These are phyloP conservation scores for Dendrocincla tyrannina DNA, from an alignment of 2,797 vertebrate genomes.

Conservation along the genomic window DNA sequence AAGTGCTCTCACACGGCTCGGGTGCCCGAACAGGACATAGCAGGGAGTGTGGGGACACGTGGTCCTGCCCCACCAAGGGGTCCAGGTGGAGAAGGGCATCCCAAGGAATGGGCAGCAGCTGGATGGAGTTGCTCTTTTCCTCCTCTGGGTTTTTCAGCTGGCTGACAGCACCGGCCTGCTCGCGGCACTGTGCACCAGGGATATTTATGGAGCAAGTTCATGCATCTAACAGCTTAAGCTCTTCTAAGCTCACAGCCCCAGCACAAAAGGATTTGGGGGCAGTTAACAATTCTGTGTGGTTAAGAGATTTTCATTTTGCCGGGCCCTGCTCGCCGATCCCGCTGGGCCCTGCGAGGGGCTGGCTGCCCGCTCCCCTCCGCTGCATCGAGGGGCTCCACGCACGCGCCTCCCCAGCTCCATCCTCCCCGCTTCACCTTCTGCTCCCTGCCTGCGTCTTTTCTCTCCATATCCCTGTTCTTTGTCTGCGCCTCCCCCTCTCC, in stretches of 20 bases:
- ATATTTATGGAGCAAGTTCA: slow-evolving; percentile 78
- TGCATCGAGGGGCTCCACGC: not conserved
- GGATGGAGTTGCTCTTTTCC: slow-evolving; percentile 45
- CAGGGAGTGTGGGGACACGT: fast-evolving
- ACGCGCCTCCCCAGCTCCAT: not conserved
- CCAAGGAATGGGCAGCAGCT: not conserved
- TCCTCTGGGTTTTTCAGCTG: slow-evolving; percentile 34
- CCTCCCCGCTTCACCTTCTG: slow-evolving; percentile 2
- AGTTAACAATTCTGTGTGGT: slow-evolving; percentile 77
- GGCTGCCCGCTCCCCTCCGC: not conserved
- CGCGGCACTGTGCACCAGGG: not conserved
- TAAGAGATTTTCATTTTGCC: slow-evolving; percentile 68
- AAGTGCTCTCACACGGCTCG: not conserved
- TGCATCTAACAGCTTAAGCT: slow-evolving; percentile 80
- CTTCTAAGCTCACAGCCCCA: slow-evolving; percentile 69
- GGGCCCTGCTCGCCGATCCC: not conserved
- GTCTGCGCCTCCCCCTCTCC: slow-evolving; percentile 27
- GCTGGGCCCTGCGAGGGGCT: slow-evolving; percentile 43
- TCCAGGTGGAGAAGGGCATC: not conserved
- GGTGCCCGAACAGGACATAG: not conserved
- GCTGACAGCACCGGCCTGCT: slow-evolving; percentile 11
- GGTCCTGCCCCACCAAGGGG: not conserved
- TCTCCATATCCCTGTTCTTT: slow-evolving; percentile 53
- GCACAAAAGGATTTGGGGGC: slow-evolving; percentile 78
- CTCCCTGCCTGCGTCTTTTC: not conserved